Evolutionary conservation across 2,113 vertebrate genomes (phyloP), one percentile per base, ranked within the genome.

Genomic region (Eclectus roratus): DNA sequence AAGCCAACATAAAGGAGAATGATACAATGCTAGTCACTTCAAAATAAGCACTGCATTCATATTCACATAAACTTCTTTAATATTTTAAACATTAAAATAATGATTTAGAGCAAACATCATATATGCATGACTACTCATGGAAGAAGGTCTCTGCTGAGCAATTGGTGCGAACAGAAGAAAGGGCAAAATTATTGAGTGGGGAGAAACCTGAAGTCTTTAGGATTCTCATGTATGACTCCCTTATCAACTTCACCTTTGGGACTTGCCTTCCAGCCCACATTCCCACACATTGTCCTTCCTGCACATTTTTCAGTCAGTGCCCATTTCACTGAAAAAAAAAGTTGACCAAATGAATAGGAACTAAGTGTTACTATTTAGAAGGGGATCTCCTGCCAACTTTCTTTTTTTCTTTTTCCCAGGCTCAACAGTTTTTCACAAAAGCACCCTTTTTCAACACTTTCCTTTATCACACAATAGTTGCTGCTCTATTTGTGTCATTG

Each of bases 401-500:
- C 39, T n/a, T 21, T 37, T 41, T 50, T 27, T 41, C 56, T 17
- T 16, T 1, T 2, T 18, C 39, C 71, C 7, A 28, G 23, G 19
- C 21, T 33, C 14, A 4, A 64, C 65, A 61, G 31, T 63, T 93
- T 89, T 74, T 85, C 56, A 91, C 50, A 84, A 78, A 81, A 92
- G 21, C 39, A 81, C 47, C 29, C 94, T 88, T 88, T 80, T 84
- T 74, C 87, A 61, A 44, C 56, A 61, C 24, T 74, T 93, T 58
- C 68, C 43, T 84, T 93, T 53, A 29, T 33, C 60, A 71, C 50
- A 35, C 47, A 64, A 24, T 31, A 55, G 33, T 10, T 78, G 56
- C 53, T 74, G 29, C 69, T 80, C 65, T 88, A 64, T 25, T 88
- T 95, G 47, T 95, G 81, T 80, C 93, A 96, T 56, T 95, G 80